Evolutionary conservation across 2,888 invertebrate species (phyloP).

Genomic region (Callyntrura sp.): DNA sequence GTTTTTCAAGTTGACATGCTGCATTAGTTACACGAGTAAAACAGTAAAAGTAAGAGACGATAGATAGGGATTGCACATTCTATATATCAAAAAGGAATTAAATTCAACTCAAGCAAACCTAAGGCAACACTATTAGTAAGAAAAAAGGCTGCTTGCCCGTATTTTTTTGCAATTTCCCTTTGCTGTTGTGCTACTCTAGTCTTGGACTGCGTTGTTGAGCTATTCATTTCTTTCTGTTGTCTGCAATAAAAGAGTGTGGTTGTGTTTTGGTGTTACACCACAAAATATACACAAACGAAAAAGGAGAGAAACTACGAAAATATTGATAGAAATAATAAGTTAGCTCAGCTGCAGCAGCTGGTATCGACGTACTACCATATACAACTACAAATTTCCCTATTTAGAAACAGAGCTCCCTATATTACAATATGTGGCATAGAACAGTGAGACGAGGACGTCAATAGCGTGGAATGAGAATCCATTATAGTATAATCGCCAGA

Average conservation of each 20-base stretch:
- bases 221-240: slow-evolving; percentile 23
- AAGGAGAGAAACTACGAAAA: slow-evolving; percentile 5
- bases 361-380: background rate
- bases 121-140: too few species aligned
- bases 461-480: background rate
- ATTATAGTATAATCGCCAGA: background rate
- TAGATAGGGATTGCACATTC: too few species aligned
- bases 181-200: background rate
- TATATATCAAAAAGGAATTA: too few species aligned
- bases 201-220: background rate
- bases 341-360: slow-evolving; percentile 57
- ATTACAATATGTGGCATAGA: background rate
- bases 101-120: too few species aligned
- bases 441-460: background rate
- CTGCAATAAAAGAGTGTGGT: slow-evolving; percentile 24
- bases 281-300: background rate
- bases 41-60: too few species aligned
- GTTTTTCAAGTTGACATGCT: too few species aligned
- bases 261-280: slow-evolving; percentile 33
- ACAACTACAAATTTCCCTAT: background rate
- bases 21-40: too few species aligned
- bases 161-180: background rate
- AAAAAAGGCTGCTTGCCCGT: too few species aligned
- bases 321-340: slow-evolving; percentile 6
- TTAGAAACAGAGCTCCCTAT: background rate